Conservation (phyloP, 2,797 vertebrate species). For the Eremophila alpestris region DNA sequence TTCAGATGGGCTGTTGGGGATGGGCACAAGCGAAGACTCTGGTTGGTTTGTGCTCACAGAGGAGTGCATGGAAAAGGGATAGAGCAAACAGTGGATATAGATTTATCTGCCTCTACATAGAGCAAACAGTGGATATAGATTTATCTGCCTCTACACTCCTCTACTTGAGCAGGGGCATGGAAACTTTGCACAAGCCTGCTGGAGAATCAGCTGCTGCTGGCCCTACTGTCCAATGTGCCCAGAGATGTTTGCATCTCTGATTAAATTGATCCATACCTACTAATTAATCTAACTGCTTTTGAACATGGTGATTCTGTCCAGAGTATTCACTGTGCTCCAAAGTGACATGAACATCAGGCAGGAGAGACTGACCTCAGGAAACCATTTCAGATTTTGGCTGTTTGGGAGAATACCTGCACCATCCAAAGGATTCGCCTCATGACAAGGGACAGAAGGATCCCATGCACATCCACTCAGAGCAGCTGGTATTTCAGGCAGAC, state of each 20-base stretch:
- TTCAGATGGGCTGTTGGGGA: background rate
- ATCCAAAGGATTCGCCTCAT: background rate
- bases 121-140: background rate
- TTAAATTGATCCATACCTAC: background rate
- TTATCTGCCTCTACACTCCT: background rate
- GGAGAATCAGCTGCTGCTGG: background rate
- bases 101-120: background rate
- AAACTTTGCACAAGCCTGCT: background rate
- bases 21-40: background rate
- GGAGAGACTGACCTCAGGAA: background rate
- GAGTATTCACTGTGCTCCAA: background rate
- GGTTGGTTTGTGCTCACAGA: background rate
- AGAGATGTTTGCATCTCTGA: background rate
- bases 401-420: background rate
- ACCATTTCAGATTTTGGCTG: background rate
- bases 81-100: background rate
- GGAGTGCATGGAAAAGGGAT: background rate
- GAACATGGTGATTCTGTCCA: background rate
- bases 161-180: background rate
- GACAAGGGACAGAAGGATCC: background rate
- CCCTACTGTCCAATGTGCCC: background rate
- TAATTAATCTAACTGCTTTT: background rate
- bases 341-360: background rate
- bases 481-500: conserved; percentile 1
- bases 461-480: background rate